phyloP scores from a whole-genome alignment of 1,140 invertebrate genomes.

The Drosophila nasuta region DNA sequence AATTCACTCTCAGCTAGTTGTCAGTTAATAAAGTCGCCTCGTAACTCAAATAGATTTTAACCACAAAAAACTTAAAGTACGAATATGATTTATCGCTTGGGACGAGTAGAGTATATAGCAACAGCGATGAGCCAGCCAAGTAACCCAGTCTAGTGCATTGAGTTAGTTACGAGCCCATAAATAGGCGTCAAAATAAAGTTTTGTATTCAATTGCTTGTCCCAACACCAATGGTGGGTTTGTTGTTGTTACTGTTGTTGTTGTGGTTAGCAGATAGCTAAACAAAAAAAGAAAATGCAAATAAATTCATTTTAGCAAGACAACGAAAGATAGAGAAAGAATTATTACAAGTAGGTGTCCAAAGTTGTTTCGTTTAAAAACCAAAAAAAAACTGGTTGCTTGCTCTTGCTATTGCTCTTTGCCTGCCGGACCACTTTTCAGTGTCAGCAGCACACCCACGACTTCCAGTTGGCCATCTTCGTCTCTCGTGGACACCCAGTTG shows the following conservation, averaged over 20 bases:
- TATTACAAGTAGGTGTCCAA: constrained; percentile 48
- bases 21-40: not conserved
- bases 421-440: constrained; percentile 62
- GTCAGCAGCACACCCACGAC: constrained; percentile 66
- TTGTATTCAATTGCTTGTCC: too few relatives aligned
- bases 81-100: not conserved
- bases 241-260: not conserved
- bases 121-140: constrained; percentile 2
- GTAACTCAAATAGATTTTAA: not conserved
- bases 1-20: not conserved
- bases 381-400: constrained; percentile 19
- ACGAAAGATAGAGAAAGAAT: not conserved
- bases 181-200: constrained; percentile 54
- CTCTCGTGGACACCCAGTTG: constrained; percentile 36
- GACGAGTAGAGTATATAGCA: constrained; percentile 3
- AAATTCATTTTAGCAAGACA: constrained; percentile 34
- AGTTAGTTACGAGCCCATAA: constrained; percentile 37
- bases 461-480: constrained; percentile 11
- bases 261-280: constrained; percentile 4
- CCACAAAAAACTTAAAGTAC: not conserved
- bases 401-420: constrained; percentile 8
- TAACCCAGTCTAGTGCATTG: constrained; percentile 6
- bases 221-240: too few relatives aligned
- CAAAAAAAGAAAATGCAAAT: constrained; percentile 23
- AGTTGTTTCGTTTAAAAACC: not conserved